Evolutionary conservation across 2,113 vertebrate genomes (phyloP), one percentile per base, ranked within the genome.

Genomic region (Prochilodus magdalenae): DNA sequence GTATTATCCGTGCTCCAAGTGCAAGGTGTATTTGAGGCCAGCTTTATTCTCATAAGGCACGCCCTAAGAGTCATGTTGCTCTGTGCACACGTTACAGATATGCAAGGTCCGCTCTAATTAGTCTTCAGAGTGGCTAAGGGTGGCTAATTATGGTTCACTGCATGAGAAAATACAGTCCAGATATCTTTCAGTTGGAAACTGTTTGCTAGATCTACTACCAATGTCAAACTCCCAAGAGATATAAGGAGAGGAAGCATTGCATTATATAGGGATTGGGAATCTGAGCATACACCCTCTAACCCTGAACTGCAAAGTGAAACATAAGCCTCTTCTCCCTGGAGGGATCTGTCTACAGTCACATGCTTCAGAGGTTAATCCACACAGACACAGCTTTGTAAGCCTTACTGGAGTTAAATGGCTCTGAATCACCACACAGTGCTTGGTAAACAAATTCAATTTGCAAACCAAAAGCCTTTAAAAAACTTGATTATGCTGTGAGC

Each of bases 301-400:
- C n/a, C n/a, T 59, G 22, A 60, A 15, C 26, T 36, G 20, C 18
- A 75, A 0, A 24, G 24, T 73, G 49, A 62, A 73, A 55, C 49
- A 33, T 66, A 55, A 66, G 24, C 57, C 67, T 70, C 59, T 30
- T 76, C 73, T 81, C 8, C 65, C 36, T 47, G 7, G 1, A 65
- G 5, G 53, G 33, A 33, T 53, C 60, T 67, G 29, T 40, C 24
- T 26, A 66, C 12, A 73, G 33, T 73, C 60, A 73, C 79, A 60
- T 73, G 73, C 14, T 57, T 24, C 16, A 72, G 69, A 29, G 36
- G 79, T 57, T 81, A 57, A 81, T 73, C 79, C 79, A 40, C 55
- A 18, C 49, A 84, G 47, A 36, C 59, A 73, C 77, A 76, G 30
- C n/a, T n/a, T 62, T 80, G 77, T 66, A 84, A 84, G 57, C 57